These are phyloP conservation scores for Cephus runcator DNA, from an alignment of 2,888 invertebrate genomes.

Conservation along the genomic window DNA sequence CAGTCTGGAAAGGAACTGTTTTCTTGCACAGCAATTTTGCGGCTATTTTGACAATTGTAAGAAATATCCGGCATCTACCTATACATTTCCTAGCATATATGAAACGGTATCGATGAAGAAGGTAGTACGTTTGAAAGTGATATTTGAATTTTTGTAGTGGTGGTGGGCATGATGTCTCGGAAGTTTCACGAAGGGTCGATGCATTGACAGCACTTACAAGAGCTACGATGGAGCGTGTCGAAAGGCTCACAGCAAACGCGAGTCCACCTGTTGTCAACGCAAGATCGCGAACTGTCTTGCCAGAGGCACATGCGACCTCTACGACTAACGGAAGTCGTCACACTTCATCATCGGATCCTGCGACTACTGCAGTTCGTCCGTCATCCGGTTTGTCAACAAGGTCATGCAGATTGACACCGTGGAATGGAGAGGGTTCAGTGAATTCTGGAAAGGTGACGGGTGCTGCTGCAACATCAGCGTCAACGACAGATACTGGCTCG, in stretches of 20 bases:
- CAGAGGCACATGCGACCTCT: not conserved
- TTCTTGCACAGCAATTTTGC: not conserved
- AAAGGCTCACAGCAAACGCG: slow-evolving; percentile 68
- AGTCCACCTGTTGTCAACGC: slow-evolving; percentile 15
- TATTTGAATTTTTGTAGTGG: slow-evolving; percentile 27
- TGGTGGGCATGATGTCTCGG: slow-evolving; percentile 44
- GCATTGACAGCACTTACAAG: slow-evolving; percentile 74
- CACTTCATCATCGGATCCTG: not conserved
- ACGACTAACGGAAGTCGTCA: not conserved
- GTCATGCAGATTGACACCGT: slow-evolving; percentile 42
- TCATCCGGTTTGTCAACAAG: slow-evolving; percentile 37
- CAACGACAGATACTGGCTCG: not conserved
- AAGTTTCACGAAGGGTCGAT: slow-evolving; percentile 71
- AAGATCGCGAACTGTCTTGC: slow-evolving; percentile 27
- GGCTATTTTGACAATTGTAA: not conserved
- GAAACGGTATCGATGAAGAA: not conserved
- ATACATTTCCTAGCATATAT: not conserved
- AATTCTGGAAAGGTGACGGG: not conserved
- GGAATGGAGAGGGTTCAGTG: slow-evolving; percentile 30
- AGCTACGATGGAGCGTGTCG: slow-evolving; percentile 76
- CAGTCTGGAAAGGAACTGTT: not conserved
- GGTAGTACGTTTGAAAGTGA: slow-evolving; percentile 11
- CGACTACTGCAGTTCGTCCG: slow-evolving; percentile 8
- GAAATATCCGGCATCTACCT: not conserved
- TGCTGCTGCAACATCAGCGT: not conserved